Percentiles rank a stretch among this genome's conserved stretches.
These are phyloP conservation scores for Aethina tumida DNA, from an alignment of 1,140 invertebrate species.

Conservation along the genomic window DNA sequence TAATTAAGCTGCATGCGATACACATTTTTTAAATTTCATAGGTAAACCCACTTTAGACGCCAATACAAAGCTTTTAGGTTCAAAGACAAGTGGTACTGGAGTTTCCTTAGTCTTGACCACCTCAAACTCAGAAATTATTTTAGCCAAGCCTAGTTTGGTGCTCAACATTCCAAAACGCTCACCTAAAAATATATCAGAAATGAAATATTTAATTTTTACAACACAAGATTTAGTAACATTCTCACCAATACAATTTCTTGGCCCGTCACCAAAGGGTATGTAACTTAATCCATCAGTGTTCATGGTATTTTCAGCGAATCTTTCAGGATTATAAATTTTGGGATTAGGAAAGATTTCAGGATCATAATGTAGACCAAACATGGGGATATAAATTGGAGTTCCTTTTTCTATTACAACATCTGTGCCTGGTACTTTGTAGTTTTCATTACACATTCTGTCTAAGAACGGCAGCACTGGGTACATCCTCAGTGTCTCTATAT, in stretches of 20 bases:
- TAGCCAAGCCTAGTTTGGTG: conserved; percentile 9
- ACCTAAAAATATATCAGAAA: conserved; percentile 13
- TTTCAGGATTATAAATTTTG: conserved; percentile 48
- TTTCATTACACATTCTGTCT: conserved; percentile 43
- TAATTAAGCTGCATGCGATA: no score
- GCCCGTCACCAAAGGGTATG: conserved; percentile 49
- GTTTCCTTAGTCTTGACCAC: conserved; percentile 10
- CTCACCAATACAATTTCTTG: conserved; percentile 46
- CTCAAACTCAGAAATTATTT: conserved; percentile 5
- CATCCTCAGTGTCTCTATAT: conserved; percentile 55
- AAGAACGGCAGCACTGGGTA: conserved; percentile 50
- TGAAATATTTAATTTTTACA: background rate
- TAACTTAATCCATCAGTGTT: conserved; percentile 33
- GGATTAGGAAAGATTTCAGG: conserved; percentile 46
- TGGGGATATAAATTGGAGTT: conserved; percentile 47
- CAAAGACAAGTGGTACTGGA: conserved; percentile 13
- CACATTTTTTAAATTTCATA: conserved; percentile 42
- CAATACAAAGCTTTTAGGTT: conserved; percentile 13
- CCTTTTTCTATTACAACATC: conserved; percentile 49
- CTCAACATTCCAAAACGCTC: conserved; percentile 15
- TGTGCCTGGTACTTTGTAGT: conserved; percentile 44
- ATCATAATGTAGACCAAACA: conserved; percentile 51
- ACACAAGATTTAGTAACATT: background rate
- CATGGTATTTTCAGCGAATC: conserved; percentile 38
- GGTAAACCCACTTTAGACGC: conserved; percentile 24